phyloP scores from a whole-genome alignment of 2,888 invertebrate species.

The Parascotia fuliginaria region DNA sequence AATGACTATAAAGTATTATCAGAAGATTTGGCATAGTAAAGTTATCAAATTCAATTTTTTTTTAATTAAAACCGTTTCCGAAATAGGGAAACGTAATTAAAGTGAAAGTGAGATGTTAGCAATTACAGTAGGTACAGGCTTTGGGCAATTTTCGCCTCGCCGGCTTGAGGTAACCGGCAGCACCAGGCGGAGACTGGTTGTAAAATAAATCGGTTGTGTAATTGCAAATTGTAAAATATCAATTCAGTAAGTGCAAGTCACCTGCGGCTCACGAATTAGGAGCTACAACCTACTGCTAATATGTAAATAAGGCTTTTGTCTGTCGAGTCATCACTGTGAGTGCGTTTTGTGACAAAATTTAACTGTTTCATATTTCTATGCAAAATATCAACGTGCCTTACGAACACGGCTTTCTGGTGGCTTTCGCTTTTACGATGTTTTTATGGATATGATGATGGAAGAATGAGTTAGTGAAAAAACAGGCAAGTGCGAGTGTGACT shows the following conservation, averaged over 20 bases:
- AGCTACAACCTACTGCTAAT: constrained; percentile 47
- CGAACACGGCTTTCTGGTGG: constrained; percentile 17
- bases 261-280: constrained; percentile 52
- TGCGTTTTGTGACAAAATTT: constrained; percentile 45
- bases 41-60: too few species aligned
- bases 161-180: constrained; percentile 6
- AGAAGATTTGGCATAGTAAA: too few species aligned
- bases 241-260: constrained; percentile 53
- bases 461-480: constrained; percentile 21
- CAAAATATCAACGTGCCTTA: constrained; percentile 25
- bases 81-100: constrained; percentile 7
- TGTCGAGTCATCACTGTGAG: constrained; percentile 34
- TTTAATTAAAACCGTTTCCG: not conserved
- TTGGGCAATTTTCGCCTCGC: constrained; percentile 5
- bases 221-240: constrained; percentile 55
- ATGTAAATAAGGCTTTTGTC: constrained; percentile 53
- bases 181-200: constrained; percentile 9
- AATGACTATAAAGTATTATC: too few species aligned
- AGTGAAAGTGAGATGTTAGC: constrained; percentile 4
- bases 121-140: constrained; percentile 7
- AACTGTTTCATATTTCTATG: constrained; percentile 39
- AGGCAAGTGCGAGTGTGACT: too few species aligned
- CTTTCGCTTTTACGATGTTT: constrained; percentile 28
- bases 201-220: constrained; percentile 43
- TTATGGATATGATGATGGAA: constrained; percentile 28